Conservation (phyloP, 1,140 invertebrate species). For the Augochlora pura region DNA sequence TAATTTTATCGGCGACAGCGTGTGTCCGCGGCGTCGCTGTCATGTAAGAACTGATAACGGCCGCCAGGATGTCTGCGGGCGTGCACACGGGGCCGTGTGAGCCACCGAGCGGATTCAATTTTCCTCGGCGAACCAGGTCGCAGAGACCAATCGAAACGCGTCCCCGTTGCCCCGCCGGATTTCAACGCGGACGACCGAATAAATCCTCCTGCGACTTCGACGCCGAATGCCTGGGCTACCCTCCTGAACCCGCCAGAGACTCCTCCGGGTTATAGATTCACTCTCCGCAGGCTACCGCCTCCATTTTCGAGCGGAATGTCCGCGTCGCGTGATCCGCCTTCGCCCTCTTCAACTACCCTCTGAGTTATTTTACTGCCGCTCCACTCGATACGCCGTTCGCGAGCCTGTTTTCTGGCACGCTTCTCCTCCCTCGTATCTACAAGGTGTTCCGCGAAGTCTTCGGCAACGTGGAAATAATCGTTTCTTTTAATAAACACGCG, state of each 20-base stretch:
- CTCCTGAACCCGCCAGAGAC: neutral
- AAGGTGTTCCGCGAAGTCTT: too few species aligned
- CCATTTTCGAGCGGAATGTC: neutral
- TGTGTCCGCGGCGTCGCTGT: neutral
- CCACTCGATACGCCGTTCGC: neutral
- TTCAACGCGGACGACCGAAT: neutral
- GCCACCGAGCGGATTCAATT: slow-evolving; percentile 20
- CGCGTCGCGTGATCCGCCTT: neutral
- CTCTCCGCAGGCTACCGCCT: too few species aligned
- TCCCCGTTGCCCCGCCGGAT: neutral
- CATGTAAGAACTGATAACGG: slow-evolving; percentile 28
- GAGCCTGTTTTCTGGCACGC: too few species aligned
- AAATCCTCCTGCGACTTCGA: slow-evolving; percentile 7
- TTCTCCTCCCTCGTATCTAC: too few species aligned
- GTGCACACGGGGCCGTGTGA: too few species aligned
- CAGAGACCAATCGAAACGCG: slow-evolving; percentile 14
- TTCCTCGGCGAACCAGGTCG: neutral
- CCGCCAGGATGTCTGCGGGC: neutral
- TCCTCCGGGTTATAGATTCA: neutral
- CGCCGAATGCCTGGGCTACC: neutral
- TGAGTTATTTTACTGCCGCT: neutral
- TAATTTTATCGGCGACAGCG: slow-evolving; percentile 19
- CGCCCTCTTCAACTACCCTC: too few species aligned
- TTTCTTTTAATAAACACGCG: too few species aligned
- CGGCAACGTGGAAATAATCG: too few species aligned